phyloP scores from a whole-genome alignment of 2,113 vertebrate genomes.

The Ameiurus melas region DNA sequence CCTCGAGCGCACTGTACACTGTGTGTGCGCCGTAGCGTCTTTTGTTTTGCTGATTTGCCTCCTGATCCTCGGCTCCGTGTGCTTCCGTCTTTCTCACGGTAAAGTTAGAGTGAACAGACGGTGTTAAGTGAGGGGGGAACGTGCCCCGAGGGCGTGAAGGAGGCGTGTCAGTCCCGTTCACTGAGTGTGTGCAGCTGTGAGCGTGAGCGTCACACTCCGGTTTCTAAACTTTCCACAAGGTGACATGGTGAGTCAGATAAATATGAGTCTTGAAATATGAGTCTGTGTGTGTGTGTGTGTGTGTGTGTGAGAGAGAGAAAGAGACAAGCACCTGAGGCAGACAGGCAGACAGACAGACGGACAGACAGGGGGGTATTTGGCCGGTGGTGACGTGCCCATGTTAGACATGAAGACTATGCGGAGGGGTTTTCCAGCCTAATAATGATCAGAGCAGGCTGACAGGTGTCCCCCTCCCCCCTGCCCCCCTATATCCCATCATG shows the following conservation, averaged over 20 bases:
- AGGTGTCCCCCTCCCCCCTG: neutral
- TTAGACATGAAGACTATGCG: neutral
- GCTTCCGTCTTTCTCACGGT: slow-evolving; percentile 46
- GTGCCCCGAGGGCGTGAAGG: slow-evolving; percentile 60
- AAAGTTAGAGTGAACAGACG: neutral
- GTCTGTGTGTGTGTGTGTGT: slow-evolving; percentile 59
- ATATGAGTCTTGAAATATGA: slow-evolving; percentile 68
- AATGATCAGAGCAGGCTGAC: slow-evolving; percentile 19
- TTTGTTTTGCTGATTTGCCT: neutral
- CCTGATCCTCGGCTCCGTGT: neutral
- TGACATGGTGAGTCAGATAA: slow-evolving; percentile 52
- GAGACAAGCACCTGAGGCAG: slow-evolving; percentile 19
- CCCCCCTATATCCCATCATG: neutral
- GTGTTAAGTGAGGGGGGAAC: slow-evolving; percentile 49
- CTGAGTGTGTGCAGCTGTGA: slow-evolving; percentile 26
- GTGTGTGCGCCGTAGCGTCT: neutral
- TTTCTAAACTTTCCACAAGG: slow-evolving; percentile 56
- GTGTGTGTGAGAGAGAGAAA: slow-evolving; percentile 43
- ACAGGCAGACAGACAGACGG: neutral
- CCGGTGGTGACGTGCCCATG: neutral
- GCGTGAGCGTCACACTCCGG: slow-evolving; percentile 39
- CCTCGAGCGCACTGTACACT: neutral
- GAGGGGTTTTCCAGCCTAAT: slow-evolving; percentile 37
- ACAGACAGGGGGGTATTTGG: slow-evolving; percentile 1
- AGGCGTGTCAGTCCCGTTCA: slow-evolving; percentile 56